Conservation (phyloP, 1,140 invertebrate genomes). For the Drosophila kurseongensis region DNA sequence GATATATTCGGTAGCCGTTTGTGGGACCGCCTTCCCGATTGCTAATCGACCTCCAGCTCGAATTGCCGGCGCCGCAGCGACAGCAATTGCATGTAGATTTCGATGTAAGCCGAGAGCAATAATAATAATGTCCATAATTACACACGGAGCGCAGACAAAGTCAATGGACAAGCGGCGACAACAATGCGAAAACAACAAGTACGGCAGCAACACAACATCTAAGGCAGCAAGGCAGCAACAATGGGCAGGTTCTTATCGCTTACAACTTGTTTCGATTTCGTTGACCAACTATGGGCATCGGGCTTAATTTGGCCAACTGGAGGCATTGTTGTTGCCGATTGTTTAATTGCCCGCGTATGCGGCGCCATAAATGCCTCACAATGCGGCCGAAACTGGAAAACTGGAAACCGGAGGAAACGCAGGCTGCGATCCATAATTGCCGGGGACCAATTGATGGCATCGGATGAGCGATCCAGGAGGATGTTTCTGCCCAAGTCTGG, state of each 20-base stretch:
- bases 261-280: conserved; percentile 80
- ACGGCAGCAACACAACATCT: conserved; percentile 26
- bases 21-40: conserved; percentile 50
- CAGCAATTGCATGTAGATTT: conserved; percentile 42
- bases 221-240: conserved; percentile 25
- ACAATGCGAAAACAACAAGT: conserved; percentile 54
- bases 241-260: conserved; percentile 72
- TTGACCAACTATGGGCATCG: conserved; percentile 75
- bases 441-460: conserved; percentile 23
- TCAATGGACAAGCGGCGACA: conserved; percentile 59
- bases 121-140: conserved; percentile 72
- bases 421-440: conserved; percentile 33
- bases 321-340: conserved; percentile 74
- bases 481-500: conserved; percentile 45
- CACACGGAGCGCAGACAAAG: conserved; percentile 53
- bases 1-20: conserved; percentile 63
- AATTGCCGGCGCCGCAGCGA: conserved; percentile 41
- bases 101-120: conserved; percentile 44
- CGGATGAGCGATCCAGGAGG: conserved; percentile 39
- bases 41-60: conserved; percentile 39
- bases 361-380: conserved; percentile 78
- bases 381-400: conserved; percentile 30
- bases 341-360: conserved; percentile 79
- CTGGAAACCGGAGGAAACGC: conserved; percentile 10
- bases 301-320: conserved; percentile 71